Conservation (phyloP, 2,113 vertebrate genomes). For the Phalacrocorax brasilianus region DNA sequence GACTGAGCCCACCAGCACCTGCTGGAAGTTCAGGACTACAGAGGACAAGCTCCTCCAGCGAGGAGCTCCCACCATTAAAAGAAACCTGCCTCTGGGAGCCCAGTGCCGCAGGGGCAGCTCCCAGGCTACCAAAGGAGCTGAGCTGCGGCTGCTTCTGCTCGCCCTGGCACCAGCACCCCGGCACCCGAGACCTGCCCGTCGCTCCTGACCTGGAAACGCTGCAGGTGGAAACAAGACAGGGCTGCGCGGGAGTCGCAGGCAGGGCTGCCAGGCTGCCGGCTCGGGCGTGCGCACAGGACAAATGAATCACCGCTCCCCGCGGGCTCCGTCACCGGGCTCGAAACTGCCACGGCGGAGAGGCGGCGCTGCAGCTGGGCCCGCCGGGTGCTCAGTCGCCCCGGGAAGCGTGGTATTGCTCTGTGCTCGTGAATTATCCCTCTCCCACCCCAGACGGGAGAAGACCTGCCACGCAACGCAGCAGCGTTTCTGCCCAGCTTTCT, state of each 20-base stretch:
- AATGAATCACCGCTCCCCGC: conserved; percentile 65
- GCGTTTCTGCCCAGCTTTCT: neutral
- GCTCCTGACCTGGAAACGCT: neutral
- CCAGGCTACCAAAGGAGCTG: neutral
- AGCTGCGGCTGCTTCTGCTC: neutral
- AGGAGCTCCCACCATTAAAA: neutral
- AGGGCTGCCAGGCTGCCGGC: conserved; percentile 64
- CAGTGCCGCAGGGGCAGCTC: neutral
- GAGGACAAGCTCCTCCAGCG: neutral
- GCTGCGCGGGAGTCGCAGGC: neutral
- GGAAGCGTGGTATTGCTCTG: neutral
- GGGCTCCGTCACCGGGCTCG: conserved; percentile 44
- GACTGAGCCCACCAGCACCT: neutral
- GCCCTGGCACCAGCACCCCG: neutral
- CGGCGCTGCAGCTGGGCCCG: neutral
- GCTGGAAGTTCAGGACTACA: neutral
- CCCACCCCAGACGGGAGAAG: neutral
- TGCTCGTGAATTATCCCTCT: neutral
- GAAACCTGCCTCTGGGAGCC: neutral
- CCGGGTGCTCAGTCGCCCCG: fast-evolving
- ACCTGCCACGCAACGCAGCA: neutral
- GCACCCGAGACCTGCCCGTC: neutral
- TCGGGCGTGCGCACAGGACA: neutral
- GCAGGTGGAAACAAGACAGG: neutral
- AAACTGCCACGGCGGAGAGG: neutral